These are phyloP conservation scores for Trachymyrmex cornetzi DNA, from an alignment of 1,140 invertebrate species.

Conservation along the genomic window DNA sequence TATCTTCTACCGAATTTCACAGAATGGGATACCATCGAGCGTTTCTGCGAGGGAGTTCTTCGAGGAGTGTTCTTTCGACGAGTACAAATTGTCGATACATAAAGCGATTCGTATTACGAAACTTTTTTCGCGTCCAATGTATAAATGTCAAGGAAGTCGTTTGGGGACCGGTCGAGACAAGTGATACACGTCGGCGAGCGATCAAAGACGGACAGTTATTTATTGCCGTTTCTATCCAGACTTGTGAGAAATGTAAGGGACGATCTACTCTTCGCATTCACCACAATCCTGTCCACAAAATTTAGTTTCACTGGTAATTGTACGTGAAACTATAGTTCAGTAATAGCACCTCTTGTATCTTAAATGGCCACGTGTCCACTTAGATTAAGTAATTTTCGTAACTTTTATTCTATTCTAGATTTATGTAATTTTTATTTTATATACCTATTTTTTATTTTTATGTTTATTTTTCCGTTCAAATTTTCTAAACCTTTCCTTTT, in stretches of 20 bases:
- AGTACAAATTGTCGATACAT: conserved; percentile 63
- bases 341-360: not conserved
- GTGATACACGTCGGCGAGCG: conserved; percentile 41
- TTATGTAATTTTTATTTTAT: not conserved
- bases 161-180: conserved; percentile 55
- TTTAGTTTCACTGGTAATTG: conserved; percentile 25
- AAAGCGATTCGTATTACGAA: conserved; percentile 58
- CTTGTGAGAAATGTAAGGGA: conserved; percentile 22
- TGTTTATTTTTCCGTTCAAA: not conserved
- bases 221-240: conserved; percentile 43
- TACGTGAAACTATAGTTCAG: conserved; percentile 20
- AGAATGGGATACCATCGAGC: conserved; percentile 14
- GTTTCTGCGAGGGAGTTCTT: conserved; percentile 27
- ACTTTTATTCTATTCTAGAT: not conserved
- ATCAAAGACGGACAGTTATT: conserved; percentile 55
- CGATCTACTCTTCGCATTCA: conserved; percentile 13
- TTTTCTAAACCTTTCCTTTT: not conserved
- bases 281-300: conserved; percentile 6
- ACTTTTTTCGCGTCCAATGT: conserved; percentile 55
- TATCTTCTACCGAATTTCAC: conserved; percentile 9
- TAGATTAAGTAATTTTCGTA: not conserved
- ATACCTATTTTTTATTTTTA: not conserved
- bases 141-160: conserved; percentile 63
- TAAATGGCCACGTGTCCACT: not conserved
- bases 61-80: not conserved